phyloP scores from a whole-genome alignment of 2,797 vertebrate species.

The Neoniphon sammara region DNA sequence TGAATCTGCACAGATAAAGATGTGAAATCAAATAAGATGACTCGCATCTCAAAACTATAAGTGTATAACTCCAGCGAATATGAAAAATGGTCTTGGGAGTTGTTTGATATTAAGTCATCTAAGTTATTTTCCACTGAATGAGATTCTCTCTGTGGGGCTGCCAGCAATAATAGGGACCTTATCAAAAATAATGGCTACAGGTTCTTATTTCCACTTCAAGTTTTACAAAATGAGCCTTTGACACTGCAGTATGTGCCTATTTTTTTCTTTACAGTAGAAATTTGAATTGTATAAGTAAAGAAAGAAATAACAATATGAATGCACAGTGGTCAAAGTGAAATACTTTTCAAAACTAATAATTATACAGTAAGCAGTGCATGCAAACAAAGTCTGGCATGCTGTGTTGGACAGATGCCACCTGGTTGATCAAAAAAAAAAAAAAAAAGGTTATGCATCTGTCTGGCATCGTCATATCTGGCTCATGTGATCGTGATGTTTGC shows the following conservation, averaged over 20 bases:
- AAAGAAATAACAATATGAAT: no score
- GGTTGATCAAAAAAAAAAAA: not conserved
- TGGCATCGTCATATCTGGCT: conserved; percentile 1
- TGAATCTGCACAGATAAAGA: not conserved
- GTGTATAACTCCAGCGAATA: not conserved
- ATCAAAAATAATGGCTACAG: not conserved
- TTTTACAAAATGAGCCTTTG: not conserved
- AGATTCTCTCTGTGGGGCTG: not conserved
- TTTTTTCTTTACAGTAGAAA: not conserved
- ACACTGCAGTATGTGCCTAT: not conserved
- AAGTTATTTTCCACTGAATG: not conserved
- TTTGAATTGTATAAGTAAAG: no score
- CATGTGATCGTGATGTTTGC: not conserved
- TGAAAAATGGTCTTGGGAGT: not conserved
- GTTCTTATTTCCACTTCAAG: not conserved
- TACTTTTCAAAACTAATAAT: not conserved
- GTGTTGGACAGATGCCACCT: conserved; percentile 3
- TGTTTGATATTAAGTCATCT: conserved; percentile 1
- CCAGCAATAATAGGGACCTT: not conserved
- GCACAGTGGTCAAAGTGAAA: not conserved
- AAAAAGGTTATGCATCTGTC: not conserved
- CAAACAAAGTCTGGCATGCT: not conserved
- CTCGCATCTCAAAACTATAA: not conserved
- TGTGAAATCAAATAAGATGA: not conserved
- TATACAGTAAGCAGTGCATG: not conserved